A percentile compares a stretch with the other conserved stretches of the same genome.
Conservation (phyloP, 2,888 invertebrate genomes). For the Dynastes grantii region DNA sequence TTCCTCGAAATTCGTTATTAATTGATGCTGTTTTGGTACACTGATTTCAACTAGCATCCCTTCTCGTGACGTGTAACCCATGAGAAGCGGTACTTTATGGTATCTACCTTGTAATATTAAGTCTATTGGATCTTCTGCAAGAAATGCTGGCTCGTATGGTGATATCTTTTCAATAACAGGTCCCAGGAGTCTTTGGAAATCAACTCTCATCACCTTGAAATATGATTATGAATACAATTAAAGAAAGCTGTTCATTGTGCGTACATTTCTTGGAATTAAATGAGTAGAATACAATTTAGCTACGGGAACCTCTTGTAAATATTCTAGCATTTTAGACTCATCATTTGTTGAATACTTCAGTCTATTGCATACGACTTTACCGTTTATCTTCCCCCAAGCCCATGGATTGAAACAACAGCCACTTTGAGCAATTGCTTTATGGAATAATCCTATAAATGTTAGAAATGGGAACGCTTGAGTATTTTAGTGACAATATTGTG, state of each 20-base stretch:
- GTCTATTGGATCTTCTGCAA: slow-evolving; percentile 59
- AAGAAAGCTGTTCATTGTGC: not conserved
- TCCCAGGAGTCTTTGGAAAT: slow-evolving; percentile 42
- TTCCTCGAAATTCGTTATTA: slow-evolving; percentile 55
- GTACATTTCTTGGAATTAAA: slow-evolving; percentile 39
- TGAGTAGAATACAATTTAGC: slow-evolving; percentile 43
- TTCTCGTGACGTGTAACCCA: slow-evolving; percentile 61
- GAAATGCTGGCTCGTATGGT: slow-evolving; percentile 57
- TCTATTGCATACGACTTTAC: slow-evolving; percentile 34
- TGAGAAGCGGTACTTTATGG: slow-evolving; percentile 61
- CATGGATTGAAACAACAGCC: slow-evolving; percentile 50
- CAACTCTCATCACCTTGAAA: slow-evolving; percentile 45
- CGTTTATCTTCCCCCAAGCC: slow-evolving; percentile 37
- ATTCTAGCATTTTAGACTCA: slow-evolving; percentile 43
- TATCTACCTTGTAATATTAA: slow-evolving; percentile 59
- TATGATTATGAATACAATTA: not conserved
- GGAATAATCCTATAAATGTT: slow-evolving; percentile 45
- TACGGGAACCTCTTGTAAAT: slow-evolving; percentile 46
- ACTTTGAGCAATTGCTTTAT: slow-evolving; percentile 56
- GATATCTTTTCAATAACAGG: slow-evolving; percentile 56
- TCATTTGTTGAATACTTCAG: slow-evolving; percentile 32
- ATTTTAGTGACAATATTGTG: not conserved
- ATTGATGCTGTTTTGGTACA: slow-evolving; percentile 49
- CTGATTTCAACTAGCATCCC: slow-evolving; percentile 59
- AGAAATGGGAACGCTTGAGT: not conserved